Conservation (phyloP, 2,797 vertebrate genomes). For the Clarias fuscus region DNA sequence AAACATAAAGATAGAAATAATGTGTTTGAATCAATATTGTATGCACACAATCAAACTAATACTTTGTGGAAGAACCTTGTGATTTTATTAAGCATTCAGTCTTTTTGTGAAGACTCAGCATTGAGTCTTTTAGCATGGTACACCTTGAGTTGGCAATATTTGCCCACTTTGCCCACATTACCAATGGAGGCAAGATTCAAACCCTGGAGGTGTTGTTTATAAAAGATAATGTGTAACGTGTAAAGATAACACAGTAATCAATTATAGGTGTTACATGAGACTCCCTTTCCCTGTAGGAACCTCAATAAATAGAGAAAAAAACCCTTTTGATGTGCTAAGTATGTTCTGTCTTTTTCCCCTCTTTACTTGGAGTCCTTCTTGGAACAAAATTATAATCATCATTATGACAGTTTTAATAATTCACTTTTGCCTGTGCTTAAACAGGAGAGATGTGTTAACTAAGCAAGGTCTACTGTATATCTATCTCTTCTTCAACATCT, state of each 20-base stretch:
- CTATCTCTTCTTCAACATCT: constrained; percentile 2
- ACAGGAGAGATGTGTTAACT: not conserved
- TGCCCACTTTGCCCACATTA: no score
- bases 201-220: no score
- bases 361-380: not conserved
- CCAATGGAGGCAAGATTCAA: no score
- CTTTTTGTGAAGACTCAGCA: no score
- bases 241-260: not conserved
- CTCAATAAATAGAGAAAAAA: constrained; percentile 28
- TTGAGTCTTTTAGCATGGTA: no score
- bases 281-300: constrained; percentile 14
- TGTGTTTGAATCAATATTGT: no score
- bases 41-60: no score
- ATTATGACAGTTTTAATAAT: constrained; percentile 25
- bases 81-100: no score
- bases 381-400: constrained; percentile 39
- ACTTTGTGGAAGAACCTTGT: no score
- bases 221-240: not conserved
- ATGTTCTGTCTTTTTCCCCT: not conserved
- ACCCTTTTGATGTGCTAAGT: constrained; percentile 20
- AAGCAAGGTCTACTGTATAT: not conserved
- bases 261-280: not conserved
- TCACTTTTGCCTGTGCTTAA: not conserved
- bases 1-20: no score
- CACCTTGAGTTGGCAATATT: no score